Evolutionary conservation across 2,888 invertebrate genomes (phyloP).

Genomic region (Rambutsinella grinnellia): DNA sequence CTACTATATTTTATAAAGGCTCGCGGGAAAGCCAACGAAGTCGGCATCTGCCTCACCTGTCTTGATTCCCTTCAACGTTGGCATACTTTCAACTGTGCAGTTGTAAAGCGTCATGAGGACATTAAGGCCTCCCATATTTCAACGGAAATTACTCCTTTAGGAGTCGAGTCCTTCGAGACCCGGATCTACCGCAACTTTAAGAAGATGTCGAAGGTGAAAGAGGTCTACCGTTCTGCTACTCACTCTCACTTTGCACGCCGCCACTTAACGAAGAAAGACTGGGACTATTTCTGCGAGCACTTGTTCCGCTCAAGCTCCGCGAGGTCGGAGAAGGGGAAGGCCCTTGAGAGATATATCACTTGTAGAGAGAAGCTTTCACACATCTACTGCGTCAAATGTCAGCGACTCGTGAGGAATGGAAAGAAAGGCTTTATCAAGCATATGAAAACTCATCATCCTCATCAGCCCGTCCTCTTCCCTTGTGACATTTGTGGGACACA

Average conservation of each 20-base stretch:
- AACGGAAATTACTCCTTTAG: slow-evolving; percentile 35
- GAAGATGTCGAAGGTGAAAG: slow-evolving; percentile 62
- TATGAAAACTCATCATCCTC: slow-evolving; percentile 58
- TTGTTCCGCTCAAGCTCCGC: slow-evolving; percentile 63
- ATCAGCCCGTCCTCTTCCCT: slow-evolving; percentile 59
- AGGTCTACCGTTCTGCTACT: slow-evolving; percentile 60
- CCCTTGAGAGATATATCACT: slow-evolving; percentile 62
- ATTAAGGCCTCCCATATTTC: neutral
- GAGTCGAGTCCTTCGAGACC: slow-evolving; percentile 50
- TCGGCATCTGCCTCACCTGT: slow-evolving; percentile 60
- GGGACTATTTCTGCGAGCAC: slow-evolving; percentile 65
- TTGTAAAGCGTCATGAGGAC: slow-evolving; percentile 56
- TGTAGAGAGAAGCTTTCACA: slow-evolving; percentile 61
- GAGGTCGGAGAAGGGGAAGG: slow-evolving; percentile 60
- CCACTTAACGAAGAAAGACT: slow-evolving; percentile 62
- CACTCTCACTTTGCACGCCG: slow-evolving; percentile 59
- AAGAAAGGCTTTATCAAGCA: slow-evolving; percentile 60
- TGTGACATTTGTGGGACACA: slow-evolving; percentile 64
- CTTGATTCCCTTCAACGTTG: slow-evolving; percentile 63
- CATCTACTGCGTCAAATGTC: slow-evolving; percentile 60
- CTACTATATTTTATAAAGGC: too few species aligned
- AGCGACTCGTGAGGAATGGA: slow-evolving; percentile 57
- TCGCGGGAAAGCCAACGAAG: slow-evolving; percentile 40
- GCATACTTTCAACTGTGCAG: slow-evolving; percentile 61
- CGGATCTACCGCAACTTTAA: slow-evolving; percentile 62